phyloP scores from a whole-genome alignment of 1,140 invertebrate genomes.

The Ceratoteleas bidentatus region DNA sequence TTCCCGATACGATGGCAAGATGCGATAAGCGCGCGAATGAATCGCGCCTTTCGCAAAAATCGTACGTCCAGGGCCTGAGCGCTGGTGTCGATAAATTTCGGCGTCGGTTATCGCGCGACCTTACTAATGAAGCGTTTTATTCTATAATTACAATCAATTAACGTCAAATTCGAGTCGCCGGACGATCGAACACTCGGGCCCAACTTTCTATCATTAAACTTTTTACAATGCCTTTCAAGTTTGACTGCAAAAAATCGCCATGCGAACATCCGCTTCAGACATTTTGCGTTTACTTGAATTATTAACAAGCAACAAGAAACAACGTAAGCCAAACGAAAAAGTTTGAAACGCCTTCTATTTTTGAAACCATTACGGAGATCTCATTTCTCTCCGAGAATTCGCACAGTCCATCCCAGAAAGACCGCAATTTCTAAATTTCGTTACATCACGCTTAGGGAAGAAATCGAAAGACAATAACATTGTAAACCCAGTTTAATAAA shows the following conservation, averaged over 20 bases:
- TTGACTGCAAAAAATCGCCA: too few relatives aligned
- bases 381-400: too few relatives aligned
- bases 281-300: too few relatives aligned
- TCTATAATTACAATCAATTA: conserved; percentile 78
- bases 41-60: conserved; percentile 60
- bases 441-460: background rate
- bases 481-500: too few relatives aligned
- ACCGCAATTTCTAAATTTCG: too few relatives aligned
- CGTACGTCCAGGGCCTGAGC: conserved; percentile 14
- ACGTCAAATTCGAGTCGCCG: conserved; percentile 70
- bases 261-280: too few relatives aligned
- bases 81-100: conserved; percentile 75
- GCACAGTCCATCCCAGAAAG: too few relatives aligned
- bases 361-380: too few relatives aligned
- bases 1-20: conserved; percentile 69
- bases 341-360: too few relatives aligned
- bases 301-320: too few relatives aligned
- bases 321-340: too few relatives aligned
- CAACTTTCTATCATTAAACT: conserved; percentile 3
- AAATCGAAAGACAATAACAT: background rate
- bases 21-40: conserved; percentile 71
- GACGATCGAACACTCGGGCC: conserved; percentile 21
- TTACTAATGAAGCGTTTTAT: conserved; percentile 77
- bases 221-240: background rate
- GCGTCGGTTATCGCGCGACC: conserved; percentile 65